Conservation (phyloP, 1,140 invertebrate species). For the Rhizoglyphus robini region DNA sequence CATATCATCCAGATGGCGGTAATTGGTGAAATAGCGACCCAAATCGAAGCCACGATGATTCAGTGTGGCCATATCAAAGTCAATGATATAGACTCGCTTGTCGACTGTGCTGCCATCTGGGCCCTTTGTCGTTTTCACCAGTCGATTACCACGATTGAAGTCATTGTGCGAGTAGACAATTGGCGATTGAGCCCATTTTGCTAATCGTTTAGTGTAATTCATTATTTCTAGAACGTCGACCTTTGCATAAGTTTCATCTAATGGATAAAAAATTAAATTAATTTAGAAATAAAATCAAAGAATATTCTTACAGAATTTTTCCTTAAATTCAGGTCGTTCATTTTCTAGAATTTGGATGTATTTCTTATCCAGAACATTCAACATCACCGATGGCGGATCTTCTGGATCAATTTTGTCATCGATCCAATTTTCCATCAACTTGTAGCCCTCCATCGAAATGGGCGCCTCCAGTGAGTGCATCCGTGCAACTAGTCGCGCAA, state of each 20-base stretch:
- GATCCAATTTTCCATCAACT: neutral
- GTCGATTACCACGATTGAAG: conserved; percentile 16
- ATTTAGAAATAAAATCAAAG: neutral
- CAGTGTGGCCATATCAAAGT: conserved; percentile 12
- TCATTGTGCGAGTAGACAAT: conserved; percentile 11
- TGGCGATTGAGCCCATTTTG: neutral
- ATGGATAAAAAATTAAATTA: neutral
- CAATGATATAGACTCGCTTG: neutral
- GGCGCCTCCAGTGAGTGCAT: neutral
- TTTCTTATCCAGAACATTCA: neutral
- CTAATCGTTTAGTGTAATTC: neutral
- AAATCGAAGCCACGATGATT: conserved; percentile 14
- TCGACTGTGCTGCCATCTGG: neutral
- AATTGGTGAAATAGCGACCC: conserved; percentile 15
- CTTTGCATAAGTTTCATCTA: neutral
- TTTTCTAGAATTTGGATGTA: neutral
- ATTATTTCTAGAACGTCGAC: neutral
- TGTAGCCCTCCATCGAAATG: neutral
- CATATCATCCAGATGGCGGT: neutral
- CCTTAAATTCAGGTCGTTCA: neutral
- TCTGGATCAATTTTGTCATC: neutral
- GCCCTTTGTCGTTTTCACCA: neutral
- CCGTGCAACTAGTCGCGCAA: neutral
- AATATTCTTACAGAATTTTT: neutral
- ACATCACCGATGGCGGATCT: neutral